phyloP scores from a whole-genome alignment of 2,888 invertebrate species.

The Leptinotarsa tumamoca region DNA sequence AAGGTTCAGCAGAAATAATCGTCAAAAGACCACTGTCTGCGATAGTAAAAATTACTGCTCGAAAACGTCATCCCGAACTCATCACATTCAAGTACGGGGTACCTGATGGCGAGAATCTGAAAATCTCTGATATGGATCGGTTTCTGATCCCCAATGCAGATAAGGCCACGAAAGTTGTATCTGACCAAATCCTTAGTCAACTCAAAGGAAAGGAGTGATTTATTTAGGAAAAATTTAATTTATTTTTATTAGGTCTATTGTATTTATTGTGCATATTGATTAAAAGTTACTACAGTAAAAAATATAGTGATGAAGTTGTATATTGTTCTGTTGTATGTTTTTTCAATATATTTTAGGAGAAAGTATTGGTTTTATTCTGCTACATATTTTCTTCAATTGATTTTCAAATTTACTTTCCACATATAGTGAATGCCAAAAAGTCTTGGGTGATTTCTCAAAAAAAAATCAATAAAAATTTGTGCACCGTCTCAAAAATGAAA shows the following conservation, averaged over 20 bases:
- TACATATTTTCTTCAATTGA: too few relatives aligned
- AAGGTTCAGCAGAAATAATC: slow-evolving; percentile 86
- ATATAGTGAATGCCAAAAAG: too few relatives aligned
- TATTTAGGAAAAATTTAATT: slow-evolving; percentile 25
- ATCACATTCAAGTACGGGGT: slow-evolving; percentile 97
- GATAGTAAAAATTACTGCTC: slow-evolving; percentile 97
- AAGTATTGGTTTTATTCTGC: not conserved
- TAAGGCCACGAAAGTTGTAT: slow-evolving; percentile 89
- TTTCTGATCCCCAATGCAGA: slow-evolving; percentile 93
- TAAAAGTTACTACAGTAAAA: slow-evolving; percentile 37
- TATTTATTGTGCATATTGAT: slow-evolving; percentile 41
- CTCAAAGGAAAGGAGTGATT: slow-evolving; percentile 64
- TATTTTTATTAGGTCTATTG: slow-evolving; percentile 34
- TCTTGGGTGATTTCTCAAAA: too few relatives aligned
- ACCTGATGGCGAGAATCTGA: slow-evolving; percentile 81
- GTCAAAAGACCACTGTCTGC: slow-evolving; percentile 89
- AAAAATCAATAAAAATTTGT: too few relatives aligned
- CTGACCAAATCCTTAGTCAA: slow-evolving; percentile 85
- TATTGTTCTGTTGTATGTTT: slow-evolving; percentile 19
- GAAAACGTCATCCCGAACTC: slow-evolving; percentile 93
- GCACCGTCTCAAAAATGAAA: too few relatives aligned
- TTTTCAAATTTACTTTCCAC: too few relatives aligned
- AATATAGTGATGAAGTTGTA: slow-evolving; percentile 37
- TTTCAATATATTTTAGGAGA: slow-evolving; percentile 16
- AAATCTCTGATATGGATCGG: slow-evolving; percentile 90